Conservation (phyloP, 1,140 invertebrate species). For the Andrena cerasifolii region DNA sequence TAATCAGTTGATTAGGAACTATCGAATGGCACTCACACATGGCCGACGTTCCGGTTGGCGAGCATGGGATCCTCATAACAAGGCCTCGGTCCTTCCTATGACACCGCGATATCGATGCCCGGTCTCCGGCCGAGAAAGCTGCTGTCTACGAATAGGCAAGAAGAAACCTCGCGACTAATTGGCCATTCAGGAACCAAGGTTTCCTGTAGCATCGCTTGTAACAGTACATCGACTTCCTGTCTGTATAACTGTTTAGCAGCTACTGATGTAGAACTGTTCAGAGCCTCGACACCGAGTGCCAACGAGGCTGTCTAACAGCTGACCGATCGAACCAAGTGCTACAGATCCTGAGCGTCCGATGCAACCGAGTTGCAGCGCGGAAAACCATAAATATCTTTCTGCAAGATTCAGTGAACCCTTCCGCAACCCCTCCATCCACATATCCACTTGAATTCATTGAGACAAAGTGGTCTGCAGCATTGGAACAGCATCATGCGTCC, state of each 20-base stretch:
- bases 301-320: too few species aligned
- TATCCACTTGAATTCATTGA: too few species aligned
- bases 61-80: conserved; percentile 3
- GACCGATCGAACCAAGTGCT: too few species aligned
- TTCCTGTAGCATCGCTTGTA: not conserved
- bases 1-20: conserved; percentile 24
- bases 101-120: not conserved
- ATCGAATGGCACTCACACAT: not conserved
- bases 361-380: not conserved
- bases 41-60: not conserved
- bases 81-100: not conserved
- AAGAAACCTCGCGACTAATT: not conserved
- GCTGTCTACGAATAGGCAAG: not conserved
- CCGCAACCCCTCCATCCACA: too few species aligned
- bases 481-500: not conserved
- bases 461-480: not conserved
- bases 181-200: not conserved
- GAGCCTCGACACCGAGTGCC: not conserved
- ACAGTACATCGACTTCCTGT: conserved; percentile 5
- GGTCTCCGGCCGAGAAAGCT: not conserved
- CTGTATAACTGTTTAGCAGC: not conserved
- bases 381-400: too few species aligned
- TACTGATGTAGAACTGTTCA: not conserved
- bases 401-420: not conserved
- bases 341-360: not conserved